Base-by-base conservation (phyloP, 2,888 invertebrate species). In the Mellilla xanthometata region DNA sequence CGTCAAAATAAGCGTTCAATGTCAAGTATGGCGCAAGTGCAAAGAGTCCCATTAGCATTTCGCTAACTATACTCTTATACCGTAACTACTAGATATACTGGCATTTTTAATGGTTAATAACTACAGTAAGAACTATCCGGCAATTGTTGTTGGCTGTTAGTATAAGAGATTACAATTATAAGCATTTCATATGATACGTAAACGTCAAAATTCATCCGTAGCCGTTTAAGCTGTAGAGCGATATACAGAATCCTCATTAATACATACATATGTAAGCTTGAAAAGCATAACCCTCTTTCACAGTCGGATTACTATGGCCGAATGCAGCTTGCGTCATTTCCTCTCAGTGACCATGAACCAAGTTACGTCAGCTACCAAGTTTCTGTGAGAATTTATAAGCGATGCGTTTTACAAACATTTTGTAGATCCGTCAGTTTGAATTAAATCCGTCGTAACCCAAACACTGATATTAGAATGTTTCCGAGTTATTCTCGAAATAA, bases 291-390 rank as follows among this genome's bases (percentile, higher is more conserved):
- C n/a, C n/a, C n/a, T n/a, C n/a, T n/a, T n/a, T n/a, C n/a, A n/a
- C n/a, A n/a, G n/a, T n/a, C n/a, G n/a, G n/a, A n/a, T n/a, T 75
- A 80, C 73, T 81, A 82, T 42, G 41, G 62, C 65, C 63, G 68
- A 51, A 52, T 74, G 76, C 77, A 77, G 75, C 68, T 84, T 85
- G 86, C 87, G 88, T 89, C 88, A 88, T 84, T 87, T 89, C 89
- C 88, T 88, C 73, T 75, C 62, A 76, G 56, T 82, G 89, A 81
- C 89, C 89, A 81, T 88, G 89, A 88, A 87, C 86, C 58, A 70
- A 48, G 80, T 87, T 81, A 87, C 87, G 86, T 88, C 85, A 85
- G 68, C 71, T 60, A 38, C 62, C 60, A 56, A 56, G 72, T 72
- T 78, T 77, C 39, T 45, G 45, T 50, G 50, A 54, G 34, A 42